These are phyloP conservation scores for Echeneis naucrates DNA, from an alignment of 2,797 vertebrate species.

Conservation along the genomic window DNA sequence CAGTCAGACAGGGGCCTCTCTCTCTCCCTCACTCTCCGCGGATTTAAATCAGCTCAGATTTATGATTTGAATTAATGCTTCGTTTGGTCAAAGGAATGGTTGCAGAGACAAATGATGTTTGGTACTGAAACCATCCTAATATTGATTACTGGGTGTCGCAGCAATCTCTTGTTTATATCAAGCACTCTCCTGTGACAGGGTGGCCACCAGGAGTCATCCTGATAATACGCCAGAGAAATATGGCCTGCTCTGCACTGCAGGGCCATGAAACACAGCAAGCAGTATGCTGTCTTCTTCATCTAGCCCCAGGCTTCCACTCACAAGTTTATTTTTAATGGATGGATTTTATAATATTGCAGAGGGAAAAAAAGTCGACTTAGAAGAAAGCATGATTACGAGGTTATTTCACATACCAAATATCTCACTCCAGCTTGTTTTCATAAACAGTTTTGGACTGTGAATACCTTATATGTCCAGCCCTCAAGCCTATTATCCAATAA, in stretches of 20 bases:
- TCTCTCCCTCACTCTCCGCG: constrained; percentile 83
- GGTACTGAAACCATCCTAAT: constrained; percentile 99
- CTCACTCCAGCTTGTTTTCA: constrained; percentile 14
- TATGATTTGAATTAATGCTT: constrained; percentile 99
- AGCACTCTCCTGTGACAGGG: constrained; percentile 98
- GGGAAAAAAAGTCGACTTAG: constrained; percentile 32
- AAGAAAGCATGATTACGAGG: constrained; percentile 29
- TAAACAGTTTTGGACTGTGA: constrained; percentile 57
- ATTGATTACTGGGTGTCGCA: constrained; percentile 99
- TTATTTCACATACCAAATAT: constrained; percentile 48
- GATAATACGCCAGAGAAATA: constrained; percentile 96
- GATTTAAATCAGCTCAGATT: constrained; percentile 99
- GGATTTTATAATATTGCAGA: constrained; percentile 50
- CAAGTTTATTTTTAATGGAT: constrained; percentile 61
- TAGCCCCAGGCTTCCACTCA: constrained; percentile 46
- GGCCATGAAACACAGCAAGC: constrained; percentile 74
- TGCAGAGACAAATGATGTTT: constrained; percentile 99
- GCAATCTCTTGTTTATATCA: constrained; percentile 99
- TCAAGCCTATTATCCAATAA: constrained; percentile 59
- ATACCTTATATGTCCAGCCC: constrained; percentile 71
- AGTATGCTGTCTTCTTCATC: constrained; percentile 66
- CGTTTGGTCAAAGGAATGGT: constrained; percentile 99
- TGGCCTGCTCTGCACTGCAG: constrained; percentile 80
- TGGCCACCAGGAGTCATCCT: constrained; percentile 95
- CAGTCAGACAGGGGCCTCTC: constrained; percentile 85